Conservation (phyloP, 2,113 vertebrate genomes). For the Nansenia antarctica region DNA sequence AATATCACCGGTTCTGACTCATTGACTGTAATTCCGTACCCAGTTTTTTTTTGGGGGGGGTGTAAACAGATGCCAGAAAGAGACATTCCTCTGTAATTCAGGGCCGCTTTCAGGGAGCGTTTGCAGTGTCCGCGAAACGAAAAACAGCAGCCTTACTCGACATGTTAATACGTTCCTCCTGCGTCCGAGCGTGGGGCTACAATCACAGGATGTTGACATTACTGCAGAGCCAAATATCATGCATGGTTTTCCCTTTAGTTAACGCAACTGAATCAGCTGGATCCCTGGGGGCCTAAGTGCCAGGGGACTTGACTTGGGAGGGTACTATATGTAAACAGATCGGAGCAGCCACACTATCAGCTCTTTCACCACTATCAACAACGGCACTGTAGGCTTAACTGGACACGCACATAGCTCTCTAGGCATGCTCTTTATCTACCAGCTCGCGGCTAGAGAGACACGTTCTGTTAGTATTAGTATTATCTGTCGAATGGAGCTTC, state of each 20-base stretch:
- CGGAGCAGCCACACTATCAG: not conserved
- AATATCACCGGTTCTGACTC: slow-evolving; percentile 12
- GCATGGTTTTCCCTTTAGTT: not conserved
- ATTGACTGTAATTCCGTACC: not conserved
- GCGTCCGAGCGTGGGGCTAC: not conserved
- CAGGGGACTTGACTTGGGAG: no score
- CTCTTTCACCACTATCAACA: not conserved
- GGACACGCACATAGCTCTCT: no score
- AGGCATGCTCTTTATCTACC: no score
- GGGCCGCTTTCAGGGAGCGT: not conserved
- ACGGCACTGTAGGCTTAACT: no score
- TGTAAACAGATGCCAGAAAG: not conserved
- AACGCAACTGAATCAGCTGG: not conserved
- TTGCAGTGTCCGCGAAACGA: not conserved
- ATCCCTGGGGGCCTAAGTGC: not conserved
- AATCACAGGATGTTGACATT: slow-evolving; percentile 21
- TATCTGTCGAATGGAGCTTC: no score
- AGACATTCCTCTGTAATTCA: not conserved
- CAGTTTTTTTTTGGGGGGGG: not conserved
- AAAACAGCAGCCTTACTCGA: not conserved
- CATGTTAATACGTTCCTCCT: not conserved
- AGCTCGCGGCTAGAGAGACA: no score
- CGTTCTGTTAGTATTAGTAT: no score
- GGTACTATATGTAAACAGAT: not conserved
- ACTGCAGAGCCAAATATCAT: slow-evolving; percentile 1